These are phyloP conservation scores for Bombus polaris DNA, from an alignment of 1,140 invertebrate genomes.

Conservation along the genomic window DNA sequence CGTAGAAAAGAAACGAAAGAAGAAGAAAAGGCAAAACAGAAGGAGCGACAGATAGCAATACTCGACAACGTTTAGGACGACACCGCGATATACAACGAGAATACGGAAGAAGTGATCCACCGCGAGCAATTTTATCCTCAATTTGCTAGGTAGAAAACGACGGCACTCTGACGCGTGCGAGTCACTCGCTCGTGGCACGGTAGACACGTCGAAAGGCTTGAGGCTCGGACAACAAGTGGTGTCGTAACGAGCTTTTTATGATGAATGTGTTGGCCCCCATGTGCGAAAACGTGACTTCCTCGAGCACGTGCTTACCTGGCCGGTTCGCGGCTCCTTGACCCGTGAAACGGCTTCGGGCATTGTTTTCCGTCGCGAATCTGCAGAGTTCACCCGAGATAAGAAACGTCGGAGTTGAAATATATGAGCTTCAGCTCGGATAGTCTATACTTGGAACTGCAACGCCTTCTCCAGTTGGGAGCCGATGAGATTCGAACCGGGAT, in stretches of 20 bases:
- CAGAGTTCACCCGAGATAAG: constrained; percentile 8
- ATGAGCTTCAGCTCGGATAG: not conserved
- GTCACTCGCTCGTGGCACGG: constrained; percentile 31
- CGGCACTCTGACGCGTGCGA: constrained; percentile 7
- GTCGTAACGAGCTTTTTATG: constrained; percentile 68
- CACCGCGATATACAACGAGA: not conserved
- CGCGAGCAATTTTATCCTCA: constrained; percentile 43
- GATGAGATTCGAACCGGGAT: not conserved
- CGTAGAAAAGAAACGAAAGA: not conserved
- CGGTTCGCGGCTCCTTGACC: constrained; percentile 65
- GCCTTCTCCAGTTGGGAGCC: not conserved
- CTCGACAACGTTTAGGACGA: not conserved
- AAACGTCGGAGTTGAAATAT: constrained; percentile 17
- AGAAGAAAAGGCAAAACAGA: not conserved
- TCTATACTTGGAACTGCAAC: no score
- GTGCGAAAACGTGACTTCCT: constrained; percentile 64
- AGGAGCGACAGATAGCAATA: not conserved
- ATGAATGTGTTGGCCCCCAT: constrained; percentile 33
- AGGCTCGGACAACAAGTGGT: constrained; percentile 59
- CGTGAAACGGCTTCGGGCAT: constrained; percentile 61
- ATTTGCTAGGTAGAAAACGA: constrained; percentile 16
- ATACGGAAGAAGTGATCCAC: constrained; percentile 20
- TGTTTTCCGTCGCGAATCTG: constrained; percentile 60
- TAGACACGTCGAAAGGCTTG: constrained; percentile 55
- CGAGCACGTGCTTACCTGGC: constrained; percentile 59